Base-by-base conservation (phyloP, 2,113 vertebrate genomes). In the Octodon degus region DNA sequence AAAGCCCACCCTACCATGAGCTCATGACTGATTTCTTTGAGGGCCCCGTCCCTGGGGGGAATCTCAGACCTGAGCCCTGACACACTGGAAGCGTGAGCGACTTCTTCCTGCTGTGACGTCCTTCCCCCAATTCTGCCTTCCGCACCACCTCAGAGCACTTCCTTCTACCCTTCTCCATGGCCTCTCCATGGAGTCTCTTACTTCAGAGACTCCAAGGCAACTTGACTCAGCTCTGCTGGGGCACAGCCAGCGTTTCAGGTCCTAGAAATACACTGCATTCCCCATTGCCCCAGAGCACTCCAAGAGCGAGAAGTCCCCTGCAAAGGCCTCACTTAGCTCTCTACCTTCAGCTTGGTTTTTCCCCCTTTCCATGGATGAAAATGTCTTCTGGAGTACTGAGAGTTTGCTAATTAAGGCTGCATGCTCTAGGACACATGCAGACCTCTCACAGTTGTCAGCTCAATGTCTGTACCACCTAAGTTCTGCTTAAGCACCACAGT, bases 301-400 rank as follows among this genome's bases (percentile, higher is more conserved):
- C 5, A 14, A 9, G 20, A 20, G 0, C 14, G 79, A n/a, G 24
- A 25, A 22, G 5, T 58, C 65, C 12, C 10, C 0, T 7, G 16
- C 19, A 63, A 11, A 19, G 34, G 60, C 19, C 11, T 16, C 11
- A 40, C 50, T 24, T 17, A 14, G n/a, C 50, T 82, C 50, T 82
- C 9, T 4, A 22, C 62, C 7, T 85, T 34, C 62, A 80, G 25
- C 40, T n/a, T 40, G 3, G 53, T 87, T 43, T 50, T 11, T 30
- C 47, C 25, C 76, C 30, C 8, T 81, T 87, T 68, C 22, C 22
- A 50, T 43, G 79, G n/a, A 47, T 65, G 30, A 17, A 70, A 86
- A 14, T 34, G 63, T 70, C 79, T 65, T 79, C 74, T n/a, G 72
- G n/a, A 83, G 62, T 2, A 50, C 40, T 89, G 50, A 94, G 55